Conservation (phyloP, 2,113 vertebrate species). For the Capreolus pygargus region DNA sequence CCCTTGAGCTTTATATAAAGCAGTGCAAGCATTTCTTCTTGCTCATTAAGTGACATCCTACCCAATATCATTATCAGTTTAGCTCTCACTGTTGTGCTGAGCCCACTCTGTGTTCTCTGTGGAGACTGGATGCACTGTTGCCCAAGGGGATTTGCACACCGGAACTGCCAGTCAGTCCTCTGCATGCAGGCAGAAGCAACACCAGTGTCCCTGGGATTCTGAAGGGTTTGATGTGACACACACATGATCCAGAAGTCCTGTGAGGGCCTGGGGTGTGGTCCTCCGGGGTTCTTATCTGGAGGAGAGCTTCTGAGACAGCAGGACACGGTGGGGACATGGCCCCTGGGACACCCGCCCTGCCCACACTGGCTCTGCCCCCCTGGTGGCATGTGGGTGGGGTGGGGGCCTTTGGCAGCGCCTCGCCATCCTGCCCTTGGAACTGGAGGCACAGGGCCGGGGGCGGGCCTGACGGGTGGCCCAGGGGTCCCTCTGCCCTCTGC, state of each 20-base stretch:
- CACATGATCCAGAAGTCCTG: background rate
- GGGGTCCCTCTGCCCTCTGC: background rate
- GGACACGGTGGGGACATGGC: background rate
- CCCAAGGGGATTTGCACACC: background rate
- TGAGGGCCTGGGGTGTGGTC: background rate
- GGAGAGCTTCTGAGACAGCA: background rate
- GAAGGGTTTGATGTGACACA: background rate
- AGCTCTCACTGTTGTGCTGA: background rate
- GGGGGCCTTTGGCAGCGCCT: background rate
- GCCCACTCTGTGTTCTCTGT: background rate
- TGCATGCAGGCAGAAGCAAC: background rate
- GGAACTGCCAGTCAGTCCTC: background rate
- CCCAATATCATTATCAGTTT: background rate
- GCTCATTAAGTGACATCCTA: background rate
- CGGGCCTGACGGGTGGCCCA: background rate
- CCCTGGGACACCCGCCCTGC: background rate
- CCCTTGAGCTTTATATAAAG: background rate
- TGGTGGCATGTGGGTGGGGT: background rate
- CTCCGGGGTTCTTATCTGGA: background rate
- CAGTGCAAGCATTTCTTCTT: background rate
- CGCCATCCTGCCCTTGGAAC: background rate
- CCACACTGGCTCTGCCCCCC: background rate
- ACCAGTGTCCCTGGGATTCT: background rate
- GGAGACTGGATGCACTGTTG: background rate
- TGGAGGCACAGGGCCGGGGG: background rate